Evolutionary conservation across 2,888 invertebrate species (phyloP).

Genomic region (Molanna angustata): DNA sequence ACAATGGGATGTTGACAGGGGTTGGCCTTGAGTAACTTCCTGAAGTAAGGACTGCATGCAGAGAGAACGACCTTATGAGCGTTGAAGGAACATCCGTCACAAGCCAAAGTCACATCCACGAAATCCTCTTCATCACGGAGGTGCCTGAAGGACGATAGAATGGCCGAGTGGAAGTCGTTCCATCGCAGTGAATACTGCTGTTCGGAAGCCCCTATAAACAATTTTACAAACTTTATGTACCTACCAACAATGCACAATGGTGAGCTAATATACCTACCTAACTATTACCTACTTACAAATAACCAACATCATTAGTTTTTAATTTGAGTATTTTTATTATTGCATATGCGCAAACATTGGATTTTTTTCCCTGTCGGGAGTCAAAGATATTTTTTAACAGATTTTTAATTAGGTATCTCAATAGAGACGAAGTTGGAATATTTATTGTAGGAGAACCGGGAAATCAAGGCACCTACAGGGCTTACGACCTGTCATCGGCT

Average conservation of each 20-base stretch:
- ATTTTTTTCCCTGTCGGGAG: no score
- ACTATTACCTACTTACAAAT: no score
- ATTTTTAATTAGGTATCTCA: no score
- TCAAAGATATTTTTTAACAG: no score
- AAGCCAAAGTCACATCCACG: conserved; percentile 89
- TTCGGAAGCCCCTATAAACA: conserved; percentile 49
- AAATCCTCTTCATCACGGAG: conserved; percentile 89
- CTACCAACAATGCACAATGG: background rate
- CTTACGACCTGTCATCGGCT: no score
- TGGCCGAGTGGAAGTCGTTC: conserved; percentile 93
- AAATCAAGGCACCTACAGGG: no score
- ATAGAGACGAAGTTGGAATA: no score
- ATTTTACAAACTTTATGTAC: background rate
- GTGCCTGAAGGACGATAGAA: conserved; percentile 85
- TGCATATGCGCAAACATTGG: no score
- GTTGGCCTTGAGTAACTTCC: conserved; percentile 82
- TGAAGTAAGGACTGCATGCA: conserved; percentile 91
- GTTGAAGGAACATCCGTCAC: conserved; percentile 84
- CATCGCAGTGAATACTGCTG: conserved; percentile 92
- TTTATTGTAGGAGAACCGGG: no score
- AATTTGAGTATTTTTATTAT: no score
- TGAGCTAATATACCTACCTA: no score
- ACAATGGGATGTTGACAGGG: conserved; percentile 90
- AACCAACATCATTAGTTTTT: no score
- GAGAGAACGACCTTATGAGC: conserved; percentile 90